phyloP scores from a whole-genome alignment of 1,140 invertebrate genomes.

The Nomia melanderi region DNA sequence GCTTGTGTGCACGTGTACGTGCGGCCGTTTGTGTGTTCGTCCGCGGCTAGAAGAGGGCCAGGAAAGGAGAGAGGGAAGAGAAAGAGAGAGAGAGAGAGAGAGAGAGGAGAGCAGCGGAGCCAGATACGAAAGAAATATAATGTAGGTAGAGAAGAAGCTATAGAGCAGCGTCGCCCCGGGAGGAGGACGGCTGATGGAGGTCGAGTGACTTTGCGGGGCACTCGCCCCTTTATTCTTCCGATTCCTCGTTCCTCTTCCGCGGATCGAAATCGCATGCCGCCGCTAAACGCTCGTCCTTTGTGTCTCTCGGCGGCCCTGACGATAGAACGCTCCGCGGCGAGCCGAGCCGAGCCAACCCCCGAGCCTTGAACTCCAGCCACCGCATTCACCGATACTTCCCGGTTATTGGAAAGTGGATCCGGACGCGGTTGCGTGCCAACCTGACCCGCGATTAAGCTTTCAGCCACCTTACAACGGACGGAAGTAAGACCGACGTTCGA shows the following conservation, averaged over 20 bases:
- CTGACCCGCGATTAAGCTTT: conserved; percentile 13
- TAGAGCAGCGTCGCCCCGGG: conserved; percentile 27
- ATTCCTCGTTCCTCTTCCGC: conserved; percentile 44
- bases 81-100: too few species aligned
- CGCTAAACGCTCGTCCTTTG: conserved; percentile 49
- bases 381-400: conserved; percentile 35
- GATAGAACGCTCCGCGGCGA: conserved; percentile 13
- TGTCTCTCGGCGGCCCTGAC: conserved; percentile 18
- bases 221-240: conserved; percentile 46
- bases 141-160: conserved; percentile 40
- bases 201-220: conserved; percentile 34
- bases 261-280: conserved; percentile 47
- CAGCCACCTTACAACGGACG: background rate
- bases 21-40: conserved; percentile 32
- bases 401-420: conserved; percentile 35
- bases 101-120: background rate
- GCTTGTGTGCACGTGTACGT: conserved; percentile 60
- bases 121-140: conserved; percentile 60
- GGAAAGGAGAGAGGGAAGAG: too few species aligned
- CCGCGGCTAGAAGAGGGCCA: background rate
- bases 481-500: background rate
- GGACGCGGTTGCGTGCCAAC: conserved; percentile 34
- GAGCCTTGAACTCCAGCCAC: conserved; percentile 32
- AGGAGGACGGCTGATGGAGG: conserved; percentile 44
- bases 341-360: background rate